A percentile compares a stretch with the other conserved stretches of the same genome.
These are phyloP conservation scores for Halictus rubicundus DNA, from an alignment of 1,140 invertebrate species.

Conservation along the genomic window DNA sequence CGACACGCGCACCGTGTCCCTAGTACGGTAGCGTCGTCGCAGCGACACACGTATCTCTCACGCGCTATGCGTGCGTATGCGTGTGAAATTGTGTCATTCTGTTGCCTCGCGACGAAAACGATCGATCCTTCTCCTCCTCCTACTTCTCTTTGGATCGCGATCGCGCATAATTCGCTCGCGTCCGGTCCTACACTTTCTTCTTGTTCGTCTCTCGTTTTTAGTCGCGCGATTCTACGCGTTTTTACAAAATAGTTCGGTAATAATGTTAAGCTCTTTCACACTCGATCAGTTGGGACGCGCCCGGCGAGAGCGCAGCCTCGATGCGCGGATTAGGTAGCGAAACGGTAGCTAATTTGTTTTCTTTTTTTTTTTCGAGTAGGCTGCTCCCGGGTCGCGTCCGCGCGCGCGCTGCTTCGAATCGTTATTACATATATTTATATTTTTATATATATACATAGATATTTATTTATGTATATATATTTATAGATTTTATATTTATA, in stretches of 20 bases:
- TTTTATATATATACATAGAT: background rate
- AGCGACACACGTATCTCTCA: too few species aligned
- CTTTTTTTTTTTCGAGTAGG: background rate
- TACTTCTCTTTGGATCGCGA: constrained; percentile 8
- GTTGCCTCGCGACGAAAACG: too few species aligned
- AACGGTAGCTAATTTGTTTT: background rate
- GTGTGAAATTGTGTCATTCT: too few species aligned
- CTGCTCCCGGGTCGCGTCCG: background rate
- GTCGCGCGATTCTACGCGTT: background rate
- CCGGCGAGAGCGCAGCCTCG: background rate
- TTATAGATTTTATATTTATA: background rate
- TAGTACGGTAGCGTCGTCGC: background rate
- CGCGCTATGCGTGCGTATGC: too few species aligned
- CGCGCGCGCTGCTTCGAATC: constrained; percentile 17
- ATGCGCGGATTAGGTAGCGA: background rate
- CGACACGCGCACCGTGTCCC: background rate
- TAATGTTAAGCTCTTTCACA: constrained; percentile 45
- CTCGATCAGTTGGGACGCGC: constrained; percentile 18
- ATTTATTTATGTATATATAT: background rate
- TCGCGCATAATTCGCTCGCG: background rate
- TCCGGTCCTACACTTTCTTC: background rate
- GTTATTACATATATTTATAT: constrained; percentile 26
- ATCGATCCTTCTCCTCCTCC: too few species aligned
- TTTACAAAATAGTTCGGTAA: constrained; percentile 47
- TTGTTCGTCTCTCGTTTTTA: background rate